Percentiles rank a stretch among this genome's conserved stretches.
phyloP scores from a whole-genome alignment of 2,113 vertebrate species.

The Triplophysa dalaica region DNA sequence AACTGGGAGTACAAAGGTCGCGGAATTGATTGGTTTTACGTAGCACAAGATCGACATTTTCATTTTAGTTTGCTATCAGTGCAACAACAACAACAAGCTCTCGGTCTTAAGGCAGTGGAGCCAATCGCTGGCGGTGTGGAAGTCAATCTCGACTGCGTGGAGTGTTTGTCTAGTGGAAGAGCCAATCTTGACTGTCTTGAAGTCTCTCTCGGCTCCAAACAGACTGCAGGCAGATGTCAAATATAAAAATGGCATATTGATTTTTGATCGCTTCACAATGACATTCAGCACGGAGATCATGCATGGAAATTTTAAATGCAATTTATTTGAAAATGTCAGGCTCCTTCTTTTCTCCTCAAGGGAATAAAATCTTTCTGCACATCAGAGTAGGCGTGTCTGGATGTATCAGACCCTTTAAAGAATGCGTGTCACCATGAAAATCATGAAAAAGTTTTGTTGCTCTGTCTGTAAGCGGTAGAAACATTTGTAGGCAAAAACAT shows the following conservation, averaged over 20 bases:
- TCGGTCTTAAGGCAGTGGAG: background rate
- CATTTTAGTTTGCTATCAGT: slow-evolving; percentile 11
- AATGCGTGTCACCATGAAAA: too few species aligned
- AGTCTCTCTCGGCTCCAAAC: background rate
- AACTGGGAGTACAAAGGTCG: slow-evolving; percentile 3
- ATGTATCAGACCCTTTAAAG: too few species aligned
- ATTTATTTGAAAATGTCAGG: slow-evolving; percentile 57
- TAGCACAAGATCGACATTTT: background rate
- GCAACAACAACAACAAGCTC: background rate
- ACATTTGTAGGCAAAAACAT: too few species aligned
- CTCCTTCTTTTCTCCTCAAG: slow-evolving; percentile 18
- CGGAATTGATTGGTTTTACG: slow-evolving; percentile 2
- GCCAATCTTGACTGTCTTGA: slow-evolving; percentile 7
- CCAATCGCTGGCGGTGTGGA: background rate
- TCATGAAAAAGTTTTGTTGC: too few species aligned
- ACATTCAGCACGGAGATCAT: slow-evolving; percentile 28
- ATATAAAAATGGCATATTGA: slow-evolving; percentile 52
- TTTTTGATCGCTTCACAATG: slow-evolving; percentile 47
- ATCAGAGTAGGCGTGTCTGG: slow-evolving; percentile 3
- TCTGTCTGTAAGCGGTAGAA: too few species aligned
- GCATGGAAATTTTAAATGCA: slow-evolving; percentile 50
- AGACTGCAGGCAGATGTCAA: background rate
- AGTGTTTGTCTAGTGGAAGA: slow-evolving; percentile 23
- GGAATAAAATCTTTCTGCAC: slow-evolving; percentile 32
- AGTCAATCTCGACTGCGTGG: background rate